A percentile compares a stretch with the other conserved stretches of the same genome.
Evolutionary conservation across 2,113 vertebrate genomes (phyloP).

Genomic region (Dolichotis patagonum): DNA sequence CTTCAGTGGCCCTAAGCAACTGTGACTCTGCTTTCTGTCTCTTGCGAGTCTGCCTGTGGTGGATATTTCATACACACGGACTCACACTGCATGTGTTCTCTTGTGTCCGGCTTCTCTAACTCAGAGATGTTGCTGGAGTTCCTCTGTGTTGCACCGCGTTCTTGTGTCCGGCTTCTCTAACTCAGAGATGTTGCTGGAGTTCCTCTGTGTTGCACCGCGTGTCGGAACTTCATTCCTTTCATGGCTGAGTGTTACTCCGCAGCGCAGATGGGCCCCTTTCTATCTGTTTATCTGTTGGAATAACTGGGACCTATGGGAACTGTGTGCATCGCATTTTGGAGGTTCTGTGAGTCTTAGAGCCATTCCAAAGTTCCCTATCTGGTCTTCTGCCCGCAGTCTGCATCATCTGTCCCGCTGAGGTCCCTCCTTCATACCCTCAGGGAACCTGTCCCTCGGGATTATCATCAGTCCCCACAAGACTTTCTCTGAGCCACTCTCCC

Average conservation of each 20-base stretch:
- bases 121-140: neutral
- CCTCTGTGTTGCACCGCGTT: fast-evolving
- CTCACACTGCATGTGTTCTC: neutral
- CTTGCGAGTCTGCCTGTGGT: neutral
- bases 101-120: neutral
- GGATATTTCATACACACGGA: neutral
- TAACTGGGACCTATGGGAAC: neutral
- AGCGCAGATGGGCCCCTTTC: neutral
- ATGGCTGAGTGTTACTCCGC: neutral
- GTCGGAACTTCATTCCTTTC: neutral
- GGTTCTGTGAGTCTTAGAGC: neutral
- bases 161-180: neutral
- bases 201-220: fast-evolving
- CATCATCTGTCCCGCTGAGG: neutral
- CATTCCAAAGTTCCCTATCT: neutral
- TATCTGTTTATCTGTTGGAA: no score
- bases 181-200: neutral
- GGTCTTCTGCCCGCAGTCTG: neutral
- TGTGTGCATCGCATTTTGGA: neutral
- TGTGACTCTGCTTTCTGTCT: neutral
- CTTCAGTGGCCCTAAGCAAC: neutral
- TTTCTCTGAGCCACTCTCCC: neutral
- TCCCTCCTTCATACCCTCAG: neutral
- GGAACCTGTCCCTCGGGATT: neutral
- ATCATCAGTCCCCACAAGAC: neutral